These are phyloP conservation scores for Chionodraco myersi DNA, from an alignment of 2,113 vertebrate species.

Conservation along the genomic window DNA sequence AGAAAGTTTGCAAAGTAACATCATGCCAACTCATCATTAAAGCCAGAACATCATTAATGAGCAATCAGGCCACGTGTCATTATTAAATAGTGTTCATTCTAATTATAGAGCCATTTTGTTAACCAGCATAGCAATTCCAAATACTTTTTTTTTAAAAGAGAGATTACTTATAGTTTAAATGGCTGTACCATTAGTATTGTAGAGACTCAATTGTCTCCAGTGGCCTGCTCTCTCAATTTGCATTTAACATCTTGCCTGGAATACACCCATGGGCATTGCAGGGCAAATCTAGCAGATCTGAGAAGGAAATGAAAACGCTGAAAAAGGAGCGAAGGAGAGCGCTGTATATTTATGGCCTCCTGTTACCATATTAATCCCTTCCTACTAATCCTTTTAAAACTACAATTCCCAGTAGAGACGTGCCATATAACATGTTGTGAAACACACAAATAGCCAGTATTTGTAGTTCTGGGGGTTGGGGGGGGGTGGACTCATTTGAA, in stretches of 20 bases:
- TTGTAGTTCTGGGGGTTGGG: too few species aligned
- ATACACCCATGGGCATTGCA: slow-evolving; percentile 35
- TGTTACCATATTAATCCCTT: slow-evolving; percentile 28
- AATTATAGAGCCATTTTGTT: slow-evolving; percentile 14
- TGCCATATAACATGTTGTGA: too few species aligned
- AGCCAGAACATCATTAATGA: slow-evolving; percentile 5
- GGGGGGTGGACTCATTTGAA: too few species aligned
- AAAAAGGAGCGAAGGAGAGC: slow-evolving; percentile 39
- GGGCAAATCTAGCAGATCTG: slow-evolving; percentile 48
- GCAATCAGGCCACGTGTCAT: neutral
- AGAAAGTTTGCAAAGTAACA: slow-evolving; percentile 1
- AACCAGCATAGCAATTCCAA: slow-evolving; percentile 27
- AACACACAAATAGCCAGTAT: too few species aligned
- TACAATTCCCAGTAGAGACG: too few species aligned
- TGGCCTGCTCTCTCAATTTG: slow-evolving; percentile 26
- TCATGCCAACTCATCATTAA: slow-evolving; percentile 21
- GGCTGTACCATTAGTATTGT: slow-evolving; percentile 45
- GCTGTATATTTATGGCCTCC: slow-evolving; percentile 66
- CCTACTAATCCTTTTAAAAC: too few species aligned
- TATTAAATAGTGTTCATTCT: slow-evolving; percentile 3
- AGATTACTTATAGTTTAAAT: slow-evolving; percentile 18
- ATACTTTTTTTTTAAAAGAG: neutral
- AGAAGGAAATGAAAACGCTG: slow-evolving; percentile 51
- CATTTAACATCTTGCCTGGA: slow-evolving; percentile 29
- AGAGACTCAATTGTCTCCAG: slow-evolving; percentile 36